A percentile compares a stretch with the other conserved stretches of the same genome.
Evolutionary conservation across 2,797 vertebrate species (phyloP).

Genomic region (Arnoldichthys spilopterus): DNA sequence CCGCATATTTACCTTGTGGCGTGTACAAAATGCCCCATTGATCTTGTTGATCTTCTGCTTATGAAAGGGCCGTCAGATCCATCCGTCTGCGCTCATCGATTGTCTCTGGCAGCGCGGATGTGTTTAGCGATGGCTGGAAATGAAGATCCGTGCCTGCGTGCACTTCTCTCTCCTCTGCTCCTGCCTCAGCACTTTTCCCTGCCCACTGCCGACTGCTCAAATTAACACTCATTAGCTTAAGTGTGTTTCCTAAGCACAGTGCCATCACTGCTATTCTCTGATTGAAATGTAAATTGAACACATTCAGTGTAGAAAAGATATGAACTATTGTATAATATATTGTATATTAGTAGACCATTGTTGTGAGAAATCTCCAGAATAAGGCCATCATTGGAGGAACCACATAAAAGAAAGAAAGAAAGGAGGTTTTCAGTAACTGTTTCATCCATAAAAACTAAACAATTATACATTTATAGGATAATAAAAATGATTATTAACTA

Average conservation of each 20-base stretch:
- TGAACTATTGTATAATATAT: background rate
- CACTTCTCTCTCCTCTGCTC: constrained; percentile 37
- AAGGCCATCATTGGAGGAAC: background rate
- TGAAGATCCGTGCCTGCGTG: constrained; percentile 55
- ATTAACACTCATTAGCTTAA: constrained; percentile 63
- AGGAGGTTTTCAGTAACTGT: no score
- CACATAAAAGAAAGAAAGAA: no score
- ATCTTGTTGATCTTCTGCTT: constrained; percentile 60
- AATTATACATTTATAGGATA: no score
- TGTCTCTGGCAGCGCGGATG: constrained; percentile 52
- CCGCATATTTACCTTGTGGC: constrained; percentile 56
- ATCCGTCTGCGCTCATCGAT: constrained; percentile 57
- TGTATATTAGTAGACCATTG: no score
- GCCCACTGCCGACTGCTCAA: constrained; percentile 57
- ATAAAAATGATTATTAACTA: no score
- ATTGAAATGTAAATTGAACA: constrained; percentile 14
- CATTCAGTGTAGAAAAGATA: background rate
- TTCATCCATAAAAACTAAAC: no score
- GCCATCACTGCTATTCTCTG: constrained; percentile 12
- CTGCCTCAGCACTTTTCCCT: constrained; percentile 55
- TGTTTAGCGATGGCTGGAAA: constrained; percentile 57
- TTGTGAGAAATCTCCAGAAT: background rate
- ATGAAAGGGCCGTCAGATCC: constrained; percentile 59
- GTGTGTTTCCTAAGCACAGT: constrained; percentile 37
- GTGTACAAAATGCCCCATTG: constrained; percentile 56